A percentile compares a stretch with the other conserved stretches of the same genome.
These are phyloP conservation scores for Knipowitschia caucasica DNA, from an alignment of 2,797 vertebrate genomes.

Conservation along the genomic window DNA sequence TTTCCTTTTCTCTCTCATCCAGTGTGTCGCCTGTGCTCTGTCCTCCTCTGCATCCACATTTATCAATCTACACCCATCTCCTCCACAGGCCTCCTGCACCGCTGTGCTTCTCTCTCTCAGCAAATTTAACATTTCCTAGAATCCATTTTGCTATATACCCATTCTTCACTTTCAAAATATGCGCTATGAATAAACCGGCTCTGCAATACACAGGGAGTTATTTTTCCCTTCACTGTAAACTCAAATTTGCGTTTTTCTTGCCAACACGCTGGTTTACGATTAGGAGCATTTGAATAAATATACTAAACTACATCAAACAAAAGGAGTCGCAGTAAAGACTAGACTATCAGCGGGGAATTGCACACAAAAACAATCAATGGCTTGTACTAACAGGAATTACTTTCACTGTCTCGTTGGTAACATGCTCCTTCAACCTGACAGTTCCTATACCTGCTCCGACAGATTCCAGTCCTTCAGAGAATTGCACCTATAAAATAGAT, in stretches of 20 bases:
- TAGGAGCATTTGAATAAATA: neutral
- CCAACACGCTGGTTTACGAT: neutral
- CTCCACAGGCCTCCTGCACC: conserved; percentile 12
- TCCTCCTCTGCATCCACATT: conserved; percentile 37
- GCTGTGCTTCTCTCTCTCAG: conserved; percentile 20
- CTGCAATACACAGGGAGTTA: conserved; percentile 16
- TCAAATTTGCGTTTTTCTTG: conserved; percentile 8
- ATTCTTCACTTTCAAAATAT: conserved; percentile 24
- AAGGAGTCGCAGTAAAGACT: neutral
- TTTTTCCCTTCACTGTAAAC: conserved; percentile 11
- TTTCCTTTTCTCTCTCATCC: conserved; percentile 13
- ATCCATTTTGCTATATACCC: conserved; percentile 8
- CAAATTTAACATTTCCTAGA: conserved; percentile 27
- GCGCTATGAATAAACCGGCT: too few relatives aligned
- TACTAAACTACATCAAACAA: too few relatives aligned
- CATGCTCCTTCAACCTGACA: too few relatives aligned
- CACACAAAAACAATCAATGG: too few relatives aligned
- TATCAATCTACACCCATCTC: conserved; percentile 31
- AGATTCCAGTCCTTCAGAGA: too few relatives aligned
- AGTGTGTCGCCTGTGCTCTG: conserved; percentile 9
- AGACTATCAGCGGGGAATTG: too few relatives aligned
- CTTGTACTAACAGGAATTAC: too few relatives aligned
- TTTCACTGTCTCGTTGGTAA: too few relatives aligned
- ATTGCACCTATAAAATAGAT: too few relatives aligned
- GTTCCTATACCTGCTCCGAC: too few relatives aligned